Base-by-base conservation (phyloP, 2,113 vertebrate species). In the Mustela nigripes region DNA sequence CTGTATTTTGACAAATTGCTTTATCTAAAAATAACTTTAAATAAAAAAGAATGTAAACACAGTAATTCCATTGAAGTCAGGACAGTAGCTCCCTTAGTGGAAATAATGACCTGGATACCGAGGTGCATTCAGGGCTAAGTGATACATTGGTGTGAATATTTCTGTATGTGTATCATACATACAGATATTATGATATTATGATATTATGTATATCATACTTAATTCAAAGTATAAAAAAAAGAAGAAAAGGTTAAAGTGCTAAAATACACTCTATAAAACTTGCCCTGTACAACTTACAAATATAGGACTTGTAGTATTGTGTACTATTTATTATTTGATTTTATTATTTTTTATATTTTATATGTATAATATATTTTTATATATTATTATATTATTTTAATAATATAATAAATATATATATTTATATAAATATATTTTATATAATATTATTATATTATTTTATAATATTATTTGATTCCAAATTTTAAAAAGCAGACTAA, bases 401-500 rank as follows among this genome's bases (percentile, higher is more conserved):
- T 48, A 48, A 48, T 89, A 81, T 62, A 39, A 39, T 39, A 39
- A 39, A 39, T 48, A 48, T 48, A 45, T 45, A 48, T 48, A 48
- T 39, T 39, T 39, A 39, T 39, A 39, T 39, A 39, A 39, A 48
- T 48, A 48, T 48, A 48, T 48, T 48, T 45, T 48, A 48, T 48
- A 48, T 48, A 48, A 48, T 48, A 48, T 48, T 48, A 48, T 48
- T 48, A 48, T 48, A 11, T 48, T 48, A 48, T 48, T 48, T 48
- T 48, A 48, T 48, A 48, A 48, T 89, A 81, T 62, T 92, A 79
- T 81, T 94, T 90, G 26, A 81, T 78, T 84, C 42, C 16, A 92
- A 93, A 96, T 74, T 58, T 85, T 58, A 65, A 96, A 87, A n/a
- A 76, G 58, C 28, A 95, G 60, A 82, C 48, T 88, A 33, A n/a